These are phyloP conservation scores for Muntiacus muntjak DNA, from an alignment of 2,113 vertebrate species.

Conservation along the genomic window DNA sequence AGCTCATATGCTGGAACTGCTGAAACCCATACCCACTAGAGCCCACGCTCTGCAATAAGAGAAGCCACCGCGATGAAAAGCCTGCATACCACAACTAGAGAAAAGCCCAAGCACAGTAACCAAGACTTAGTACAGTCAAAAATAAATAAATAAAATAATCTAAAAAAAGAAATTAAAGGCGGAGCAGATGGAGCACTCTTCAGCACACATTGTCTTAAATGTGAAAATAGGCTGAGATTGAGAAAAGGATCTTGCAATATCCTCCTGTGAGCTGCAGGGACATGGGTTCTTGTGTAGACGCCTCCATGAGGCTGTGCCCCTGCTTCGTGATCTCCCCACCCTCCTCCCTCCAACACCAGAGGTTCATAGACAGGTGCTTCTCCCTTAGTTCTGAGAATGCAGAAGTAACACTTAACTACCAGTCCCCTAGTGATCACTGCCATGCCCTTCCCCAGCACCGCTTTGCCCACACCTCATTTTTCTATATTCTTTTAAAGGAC, in stretches of 20 bases:
- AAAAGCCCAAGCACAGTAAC: neutral
- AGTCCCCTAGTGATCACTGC: too few species aligned
- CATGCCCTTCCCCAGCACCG: neutral
- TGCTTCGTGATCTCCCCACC: neutral
- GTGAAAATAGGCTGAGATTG: neutral
- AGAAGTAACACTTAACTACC: neutral
- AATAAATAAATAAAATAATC: neutral
- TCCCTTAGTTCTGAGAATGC: neutral
- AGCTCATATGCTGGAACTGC: neutral
- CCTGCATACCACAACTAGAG: neutral
- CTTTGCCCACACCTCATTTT: neutral
- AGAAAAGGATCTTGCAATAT: neutral
- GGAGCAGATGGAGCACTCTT: neutral
- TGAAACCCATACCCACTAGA: neutral
- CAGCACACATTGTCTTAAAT: neutral
- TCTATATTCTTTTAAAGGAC: neutral
- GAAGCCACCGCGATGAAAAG: rapidly evolving
- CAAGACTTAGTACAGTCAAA: neutral
- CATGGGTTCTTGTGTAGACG: neutral
- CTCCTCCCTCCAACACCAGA: neutral
- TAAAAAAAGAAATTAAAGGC: neutral
- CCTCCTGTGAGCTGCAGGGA: neutral
- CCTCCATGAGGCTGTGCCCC: neutral
- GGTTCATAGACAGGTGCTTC: neutral
- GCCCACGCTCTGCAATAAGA: neutral